Percentiles rank a stretch among this genome's conserved stretches.
These are phyloP conservation scores for Emydura subglobosa DNA, from an alignment of 2,113 vertebrate species.

Conservation along the genomic window DNA sequence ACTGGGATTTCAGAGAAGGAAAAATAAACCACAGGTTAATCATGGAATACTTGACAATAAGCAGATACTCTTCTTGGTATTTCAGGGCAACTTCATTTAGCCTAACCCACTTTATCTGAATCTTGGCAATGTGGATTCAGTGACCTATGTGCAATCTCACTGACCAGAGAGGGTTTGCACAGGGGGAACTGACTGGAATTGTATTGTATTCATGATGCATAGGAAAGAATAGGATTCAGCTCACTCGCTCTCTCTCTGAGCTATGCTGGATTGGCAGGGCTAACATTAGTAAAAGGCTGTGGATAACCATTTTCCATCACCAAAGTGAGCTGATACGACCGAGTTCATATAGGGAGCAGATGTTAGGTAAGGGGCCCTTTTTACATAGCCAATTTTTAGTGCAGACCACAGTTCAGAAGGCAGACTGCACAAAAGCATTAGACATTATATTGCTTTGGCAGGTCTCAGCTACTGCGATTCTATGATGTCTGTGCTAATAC, in stretches of 20 bases:
- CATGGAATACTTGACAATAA: background rate
- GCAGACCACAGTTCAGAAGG: conserved; percentile 43
- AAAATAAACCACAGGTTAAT: background rate
- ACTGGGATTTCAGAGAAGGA: conserved; percentile 78
- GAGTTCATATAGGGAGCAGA: background rate
- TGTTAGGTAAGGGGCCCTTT: background rate
- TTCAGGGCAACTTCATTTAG: background rate
- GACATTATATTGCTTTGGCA: conserved; percentile 48
- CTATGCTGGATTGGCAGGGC: background rate
- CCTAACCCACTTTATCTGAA: background rate
- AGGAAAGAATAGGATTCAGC: background rate
- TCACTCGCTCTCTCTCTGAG: background rate
- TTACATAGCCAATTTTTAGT: conserved; percentile 20
- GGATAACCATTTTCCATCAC: background rate
- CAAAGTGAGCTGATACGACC: background rate
- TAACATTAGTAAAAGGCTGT: background rate
- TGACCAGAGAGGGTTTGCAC: background rate
- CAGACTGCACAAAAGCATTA: conserved; percentile 33
- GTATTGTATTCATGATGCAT: background rate
- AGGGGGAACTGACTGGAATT: background rate
- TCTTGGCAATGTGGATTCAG: background rate
- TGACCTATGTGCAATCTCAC: background rate
- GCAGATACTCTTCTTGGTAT: background rate
- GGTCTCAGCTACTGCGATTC: background rate
- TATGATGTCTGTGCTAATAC: conserved; percentile 14